Base-by-base conservation (phyloP, 2,113 vertebrate species). In the Lagopus muta region DNA sequence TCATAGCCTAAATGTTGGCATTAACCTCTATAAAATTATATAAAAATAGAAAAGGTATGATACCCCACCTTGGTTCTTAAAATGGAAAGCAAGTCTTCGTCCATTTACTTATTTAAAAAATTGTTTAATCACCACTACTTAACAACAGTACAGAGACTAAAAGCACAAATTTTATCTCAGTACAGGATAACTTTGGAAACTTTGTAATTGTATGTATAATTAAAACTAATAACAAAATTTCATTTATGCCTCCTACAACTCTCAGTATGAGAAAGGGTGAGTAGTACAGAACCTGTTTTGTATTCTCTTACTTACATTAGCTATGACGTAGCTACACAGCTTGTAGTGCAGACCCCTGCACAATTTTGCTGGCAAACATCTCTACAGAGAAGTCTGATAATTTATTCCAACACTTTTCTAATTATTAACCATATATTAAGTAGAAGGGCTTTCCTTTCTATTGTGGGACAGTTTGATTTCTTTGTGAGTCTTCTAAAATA, bases 201-300 rank as follows among this genome's bases (percentile, higher is more conserved):
- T 47, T 4, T 76, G 20, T 43, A 82, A 88, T 30, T 22, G 79
- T 48, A 88, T 9, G 4, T 61, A 57, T 80, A 80, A 89, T 87
- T 82, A 89, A 87, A 94, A 87, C 43, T 34, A 88, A 27, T 65
- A 92, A 78, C 30, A 14, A 69, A 40, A 87, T 84, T 92, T 91
- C 48, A 76, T 69, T 92, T 94, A 92, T 89, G 74, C 58, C 78
- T 94, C 88, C 84, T 92, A 73, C 82, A 87, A 65, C 21, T 65
- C 89, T 66, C 73, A 15, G 6, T 64, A 79, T 32, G 19, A 82
- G 43, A 76, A 93, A 70, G 45, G 74, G n/a, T 62, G 79, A 83
- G 74, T 42, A 69, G 57, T 24, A 84, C 32, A 87, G 74, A 79
- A 85, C 62, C 10, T 82, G 40, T 38, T 92, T 71, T 71, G 36